A percentile compares a stretch with the other conserved stretches of the same genome.
These are phyloP conservation scores for Epsilonema sp. DNA, from an alignment of 2,888 invertebrate genomes.

Conservation along the genomic window DNA sequence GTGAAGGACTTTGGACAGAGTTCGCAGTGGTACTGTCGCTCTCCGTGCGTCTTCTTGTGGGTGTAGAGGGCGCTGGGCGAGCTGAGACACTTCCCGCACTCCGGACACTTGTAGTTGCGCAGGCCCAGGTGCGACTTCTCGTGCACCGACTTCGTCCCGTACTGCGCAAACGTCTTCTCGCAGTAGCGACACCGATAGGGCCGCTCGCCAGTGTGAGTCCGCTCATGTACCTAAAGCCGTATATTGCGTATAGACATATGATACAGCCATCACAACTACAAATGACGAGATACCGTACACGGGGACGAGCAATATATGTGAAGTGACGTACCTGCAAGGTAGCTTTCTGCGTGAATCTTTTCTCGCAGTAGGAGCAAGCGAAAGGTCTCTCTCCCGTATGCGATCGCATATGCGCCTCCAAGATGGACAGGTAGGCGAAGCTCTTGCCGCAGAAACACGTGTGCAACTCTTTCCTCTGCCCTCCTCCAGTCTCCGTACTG, in stretches of 20 bases:
- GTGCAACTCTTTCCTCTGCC: neutral
- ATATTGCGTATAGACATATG: no score
- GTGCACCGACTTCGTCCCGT: slow-evolving; percentile 28
- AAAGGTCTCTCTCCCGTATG: slow-evolving; percentile 29
- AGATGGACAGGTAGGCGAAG: slow-evolving; percentile 26
- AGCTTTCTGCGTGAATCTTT: slow-evolving; percentile 28
- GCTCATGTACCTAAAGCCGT: slow-evolving; percentile 16
- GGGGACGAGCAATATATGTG: no score
- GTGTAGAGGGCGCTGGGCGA: slow-evolving; percentile 28
- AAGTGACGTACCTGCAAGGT: slow-evolving; percentile 29
- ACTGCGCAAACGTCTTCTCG: slow-evolving; percentile 27
- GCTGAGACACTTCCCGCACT: slow-evolving; percentile 22
- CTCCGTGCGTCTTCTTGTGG: slow-evolving; percentile 28
- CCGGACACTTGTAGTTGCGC: slow-evolving; percentile 26
- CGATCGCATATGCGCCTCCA: slow-evolving; percentile 28
- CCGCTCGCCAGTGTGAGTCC: slow-evolving; percentile 4
- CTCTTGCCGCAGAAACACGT: slow-evolving; percentile 12
- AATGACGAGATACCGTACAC: no score
- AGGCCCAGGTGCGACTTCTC: slow-evolving; percentile 26
- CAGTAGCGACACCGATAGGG: slow-evolving; percentile 19
- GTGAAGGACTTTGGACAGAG: slow-evolving; percentile 26
- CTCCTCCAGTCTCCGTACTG: neutral
- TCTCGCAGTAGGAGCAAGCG: slow-evolving; percentile 25
- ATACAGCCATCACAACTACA: no score
- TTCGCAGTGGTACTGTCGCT: slow-evolving; percentile 22